Conservation (phyloP, 2,797 vertebrate species). For the Simalia tracyae region DNA sequence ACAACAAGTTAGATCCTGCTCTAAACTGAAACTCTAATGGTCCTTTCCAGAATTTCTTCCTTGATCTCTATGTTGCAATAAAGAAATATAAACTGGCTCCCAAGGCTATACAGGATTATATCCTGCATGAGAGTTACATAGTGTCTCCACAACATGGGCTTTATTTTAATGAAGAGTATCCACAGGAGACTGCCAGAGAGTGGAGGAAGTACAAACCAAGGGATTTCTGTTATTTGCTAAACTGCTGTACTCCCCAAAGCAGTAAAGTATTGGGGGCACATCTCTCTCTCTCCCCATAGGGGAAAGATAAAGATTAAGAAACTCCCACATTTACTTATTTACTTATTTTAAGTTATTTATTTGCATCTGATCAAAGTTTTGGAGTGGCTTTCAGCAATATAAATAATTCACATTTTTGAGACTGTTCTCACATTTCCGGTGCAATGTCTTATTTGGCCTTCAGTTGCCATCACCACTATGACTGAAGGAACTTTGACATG, state of each 20-base stretch:
- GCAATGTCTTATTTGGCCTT: not conserved
- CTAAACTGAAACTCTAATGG: not conserved
- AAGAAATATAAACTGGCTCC: not conserved
- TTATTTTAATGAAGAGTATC: not conserved
- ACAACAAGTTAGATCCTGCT: not conserved
- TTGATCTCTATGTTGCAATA: not conserved
- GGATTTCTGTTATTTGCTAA: not conserved
- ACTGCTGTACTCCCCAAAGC: not conserved
- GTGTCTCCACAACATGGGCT: not conserved
- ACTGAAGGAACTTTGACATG: not conserved
- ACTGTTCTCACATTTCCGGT: not conserved
- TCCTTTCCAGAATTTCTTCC: not conserved
- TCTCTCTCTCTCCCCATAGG: no score
- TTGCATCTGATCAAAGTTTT: not conserved
- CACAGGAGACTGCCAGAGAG: not conserved
- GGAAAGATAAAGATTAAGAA: not conserved
- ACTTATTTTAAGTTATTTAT: not conserved
- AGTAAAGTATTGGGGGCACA: not conserved
- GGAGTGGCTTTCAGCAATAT: not conserved
- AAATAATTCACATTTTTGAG: not conserved
- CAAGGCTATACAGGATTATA: not conserved
- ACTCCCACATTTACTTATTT: no score
- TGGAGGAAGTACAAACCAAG: not conserved
- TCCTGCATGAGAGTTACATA: not conserved
- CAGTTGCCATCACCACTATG: not conserved